Evolutionary conservation across 2,888 invertebrate species (phyloP), one percentile per base, ranked within the genome.

Genomic region (Itoplectis maculator): DNA sequence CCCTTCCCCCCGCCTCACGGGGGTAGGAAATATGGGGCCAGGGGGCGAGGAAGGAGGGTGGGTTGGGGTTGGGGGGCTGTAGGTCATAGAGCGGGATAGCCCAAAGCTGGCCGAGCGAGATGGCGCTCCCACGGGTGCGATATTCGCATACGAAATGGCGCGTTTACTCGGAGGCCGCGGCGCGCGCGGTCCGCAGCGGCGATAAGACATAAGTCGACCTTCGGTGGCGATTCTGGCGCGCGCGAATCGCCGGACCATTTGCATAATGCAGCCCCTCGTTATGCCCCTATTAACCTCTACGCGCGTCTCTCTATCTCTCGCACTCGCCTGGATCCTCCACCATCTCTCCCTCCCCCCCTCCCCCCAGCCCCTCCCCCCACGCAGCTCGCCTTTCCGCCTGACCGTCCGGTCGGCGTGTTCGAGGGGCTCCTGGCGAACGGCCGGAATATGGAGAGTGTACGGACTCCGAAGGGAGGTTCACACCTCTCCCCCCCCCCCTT

Each of bases 211-310:
- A 85, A 91, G 88, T 89, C 87, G 86, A 76, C 75, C 80, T 80
- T 82, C 70, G 87, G 87, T 87, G 88, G 86, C 87, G 88, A 90
- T 88, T 79, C 84, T n/a, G n/a, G 54, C 45, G 70, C 45, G 37
- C n/a, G n/a, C n/a, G n/a, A n/a, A n/a, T n/a, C n/a, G n/a, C 29
- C 29, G 29, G 84, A 85, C 83, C 85, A 89, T 92, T 91, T 91
- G 89, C 92, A 92, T 92, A 92, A 92, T 91, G 87, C 88, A 88
- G 88, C 86, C 88, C 87, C 90, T 91, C 90, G 90, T 91, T 91
- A 91, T 89, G 85, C 90, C 90, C 90, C 90, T 88, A 89, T 91
- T 91, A 91, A 89, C 89, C 87, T 87, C 84, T 87, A 82, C 79
- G 74, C 82, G 84, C 77, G 15, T 29, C 35, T 69, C 63, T 70